phyloP scores from a whole-genome alignment of 2,888 invertebrate species.

The Ethmia dodecea region DNA sequence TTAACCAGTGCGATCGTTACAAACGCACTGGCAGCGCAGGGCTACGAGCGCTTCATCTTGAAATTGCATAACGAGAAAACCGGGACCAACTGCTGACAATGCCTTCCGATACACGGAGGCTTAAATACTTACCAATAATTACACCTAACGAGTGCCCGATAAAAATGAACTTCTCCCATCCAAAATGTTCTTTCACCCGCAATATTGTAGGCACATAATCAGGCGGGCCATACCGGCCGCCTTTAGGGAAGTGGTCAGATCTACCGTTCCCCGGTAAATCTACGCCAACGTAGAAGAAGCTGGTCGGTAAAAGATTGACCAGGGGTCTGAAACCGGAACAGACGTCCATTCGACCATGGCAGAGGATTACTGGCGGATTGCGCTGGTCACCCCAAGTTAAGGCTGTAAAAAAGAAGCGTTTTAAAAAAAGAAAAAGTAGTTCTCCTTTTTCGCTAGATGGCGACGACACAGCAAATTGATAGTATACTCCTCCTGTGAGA shows the following conservation, averaged over 20 bases:
- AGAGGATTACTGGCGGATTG: constrained; percentile 68
- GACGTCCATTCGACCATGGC: constrained; percentile 79
- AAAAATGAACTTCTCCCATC: constrained; percentile 46
- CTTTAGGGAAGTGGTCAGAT: constrained; percentile 69
- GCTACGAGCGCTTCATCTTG: no score
- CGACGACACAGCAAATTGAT: no score
- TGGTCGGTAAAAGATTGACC: constrained; percentile 64
- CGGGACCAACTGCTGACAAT: no score
- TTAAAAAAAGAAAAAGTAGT: no score
- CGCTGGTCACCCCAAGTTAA: constrained; percentile 76
- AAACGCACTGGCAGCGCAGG: no score
- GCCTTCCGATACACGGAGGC: no score
- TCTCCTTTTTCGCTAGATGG: no score
- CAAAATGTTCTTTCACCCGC: constrained; percentile 38
- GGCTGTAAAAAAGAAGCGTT: constrained; percentile 38
- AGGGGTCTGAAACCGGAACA: constrained; percentile 77
- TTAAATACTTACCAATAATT: constrained; percentile 39
- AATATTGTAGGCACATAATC: constrained; percentile 42
- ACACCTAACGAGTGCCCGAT: constrained; percentile 57
- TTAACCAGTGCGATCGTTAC: no score
- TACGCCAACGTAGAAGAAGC: constrained; percentile 46
- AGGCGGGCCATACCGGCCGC: constrained; percentile 32
- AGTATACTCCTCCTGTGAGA: no score
- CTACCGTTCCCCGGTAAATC: constrained; percentile 79
- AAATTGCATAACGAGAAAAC: no score